phyloP scores from a whole-genome alignment of 2,888 invertebrate genomes.

The Tryphoninae sp. region DNA sequence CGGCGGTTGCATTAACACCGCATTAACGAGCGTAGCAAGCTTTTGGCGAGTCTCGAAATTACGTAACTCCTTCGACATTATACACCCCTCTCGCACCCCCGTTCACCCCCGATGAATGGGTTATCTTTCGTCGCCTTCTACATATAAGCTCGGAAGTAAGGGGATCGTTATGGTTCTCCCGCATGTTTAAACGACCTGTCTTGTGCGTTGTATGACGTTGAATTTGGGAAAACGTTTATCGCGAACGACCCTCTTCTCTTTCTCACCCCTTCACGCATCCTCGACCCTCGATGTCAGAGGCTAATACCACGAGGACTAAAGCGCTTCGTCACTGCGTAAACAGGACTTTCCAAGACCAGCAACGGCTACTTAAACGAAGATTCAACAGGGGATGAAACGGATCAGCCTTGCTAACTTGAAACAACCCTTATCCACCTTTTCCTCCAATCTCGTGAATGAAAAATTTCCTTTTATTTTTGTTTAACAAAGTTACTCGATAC shows the following conservation, averaged over 20 bases:
- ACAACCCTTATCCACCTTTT: no score
- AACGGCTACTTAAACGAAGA: not conserved
- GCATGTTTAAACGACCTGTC: not conserved
- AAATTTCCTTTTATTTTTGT: no score
- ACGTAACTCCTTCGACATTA: conserved; percentile 59
- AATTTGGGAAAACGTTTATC: conserved; percentile 38
- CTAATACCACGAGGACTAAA: conserved; percentile 47
- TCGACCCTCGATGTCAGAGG: conserved; percentile 2
- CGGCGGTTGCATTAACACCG: conserved; percentile 29
- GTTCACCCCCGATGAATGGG: not conserved
- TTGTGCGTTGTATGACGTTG: conserved; percentile 10
- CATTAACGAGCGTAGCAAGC: conserved; percentile 41
- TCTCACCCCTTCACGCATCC: not conserved
- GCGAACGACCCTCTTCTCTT: not conserved
- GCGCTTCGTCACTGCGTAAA: conserved; percentile 37
- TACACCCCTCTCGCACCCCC: conserved; percentile 16
- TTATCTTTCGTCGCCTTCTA: conserved; percentile 40
- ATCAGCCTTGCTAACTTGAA: not conserved
- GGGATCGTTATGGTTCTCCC: conserved; percentile 34
- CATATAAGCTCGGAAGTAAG: conserved; percentile 11
- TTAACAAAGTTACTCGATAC: no score
- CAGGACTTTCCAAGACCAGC: not conserved
- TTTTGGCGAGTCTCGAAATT: conserved; percentile 31
- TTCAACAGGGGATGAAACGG: not conserved
- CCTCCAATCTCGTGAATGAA: no score